Base-by-base conservation (phyloP, 2,797 vertebrate species). In the Fistularia tabacaria region DNA sequence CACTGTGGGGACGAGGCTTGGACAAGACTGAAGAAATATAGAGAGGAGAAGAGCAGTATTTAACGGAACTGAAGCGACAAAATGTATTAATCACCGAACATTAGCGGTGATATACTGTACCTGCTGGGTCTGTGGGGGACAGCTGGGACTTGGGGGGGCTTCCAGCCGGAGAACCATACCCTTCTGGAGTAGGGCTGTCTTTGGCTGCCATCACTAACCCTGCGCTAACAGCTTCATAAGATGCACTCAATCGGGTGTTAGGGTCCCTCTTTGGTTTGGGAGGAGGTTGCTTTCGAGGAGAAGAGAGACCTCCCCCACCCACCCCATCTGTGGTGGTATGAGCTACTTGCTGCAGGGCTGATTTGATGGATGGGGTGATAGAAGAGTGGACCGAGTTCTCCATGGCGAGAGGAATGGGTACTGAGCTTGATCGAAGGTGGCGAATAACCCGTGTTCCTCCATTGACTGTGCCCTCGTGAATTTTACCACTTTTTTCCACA, bases 261-360 rank as follows among this genome's bases (percentile, higher is more conserved):
- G 97, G 97, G 86, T 98, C 95, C 84, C 97, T 90, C 91, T 96
- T 98, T 72, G 96, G 97, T 85, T 99, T 99, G 46, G 97, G 97
- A 37, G 96, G 97, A 83, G 97, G 97, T 76, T 98, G 96, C 89
- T 97, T 98, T 79, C 97, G 88, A 67, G 96, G 97, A 10, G 96
- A 98, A 1, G 92, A 93, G 39, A 94, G 90, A 73, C 79, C 74
- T 7, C 74, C 84, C 9, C 79, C 79, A 0, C 79, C 67, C 49
- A 71, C 52, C 6, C 71, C 81, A 0, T 97, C 94, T 0, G 96
- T 93, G 54, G 77, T 85, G 76, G 87, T 87, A 77, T 93, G 88
- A 77, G 90, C 85, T 0, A 88, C 88, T 79, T 94, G 92, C 75
- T 94, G 90, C 49, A 94, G 90, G 49, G 89, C 87, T 12, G 92